phyloP scores from a whole-genome alignment of 2,113 vertebrate species.

The Dipodomys stephensi region DNA sequence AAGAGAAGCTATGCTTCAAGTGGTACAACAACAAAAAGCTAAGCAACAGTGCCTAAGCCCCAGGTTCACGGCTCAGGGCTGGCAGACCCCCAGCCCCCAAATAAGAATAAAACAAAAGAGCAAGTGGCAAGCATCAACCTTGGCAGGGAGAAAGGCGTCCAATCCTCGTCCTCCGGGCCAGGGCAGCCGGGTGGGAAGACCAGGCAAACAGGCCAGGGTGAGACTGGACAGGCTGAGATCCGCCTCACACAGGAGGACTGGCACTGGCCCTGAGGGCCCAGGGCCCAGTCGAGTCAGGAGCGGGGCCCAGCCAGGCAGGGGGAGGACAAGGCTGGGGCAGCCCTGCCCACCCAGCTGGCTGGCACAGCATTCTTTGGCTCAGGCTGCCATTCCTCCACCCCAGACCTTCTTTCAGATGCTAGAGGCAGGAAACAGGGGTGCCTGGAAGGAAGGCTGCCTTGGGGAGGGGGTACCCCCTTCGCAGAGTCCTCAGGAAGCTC shows the following conservation, averaged over 20 bases:
- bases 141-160: background rate
- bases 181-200: no score
- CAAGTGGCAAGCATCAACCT: accelerated
- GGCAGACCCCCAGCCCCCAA: no score
- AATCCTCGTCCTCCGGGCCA: no score
- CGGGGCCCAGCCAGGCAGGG: background rate
- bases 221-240: background rate
- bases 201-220: no score
- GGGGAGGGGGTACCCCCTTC: constrained; percentile 40
- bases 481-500: background rate
- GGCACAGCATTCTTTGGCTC: background rate
- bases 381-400: background rate
- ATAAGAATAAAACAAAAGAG: no score
- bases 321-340: background rate
- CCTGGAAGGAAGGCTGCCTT: background rate
- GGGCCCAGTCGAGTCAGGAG: background rate
- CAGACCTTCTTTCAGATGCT: background rate
- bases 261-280: background rate
- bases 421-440: background rate
- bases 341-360: accelerated
- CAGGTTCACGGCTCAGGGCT: no score
- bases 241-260: background rate
- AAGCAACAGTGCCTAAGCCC: no score
- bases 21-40: no score
- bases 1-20: no score